Evolutionary conservation across 1,140 invertebrate genomes (phyloP).

Genomic region (Papilio polytes): DNA sequence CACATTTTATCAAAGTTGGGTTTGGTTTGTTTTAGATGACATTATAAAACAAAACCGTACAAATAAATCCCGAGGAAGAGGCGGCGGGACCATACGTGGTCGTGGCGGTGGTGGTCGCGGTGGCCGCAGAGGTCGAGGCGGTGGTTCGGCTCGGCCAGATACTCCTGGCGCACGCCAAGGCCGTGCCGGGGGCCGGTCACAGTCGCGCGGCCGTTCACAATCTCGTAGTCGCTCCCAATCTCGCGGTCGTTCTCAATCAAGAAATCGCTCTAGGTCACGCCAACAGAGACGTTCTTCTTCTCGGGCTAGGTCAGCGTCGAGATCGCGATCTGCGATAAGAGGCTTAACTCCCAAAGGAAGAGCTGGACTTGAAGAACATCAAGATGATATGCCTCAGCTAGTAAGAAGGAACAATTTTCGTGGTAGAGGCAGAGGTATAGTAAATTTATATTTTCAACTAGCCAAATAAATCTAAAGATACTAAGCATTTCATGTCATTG

Average conservation of each 20-base stretch:
- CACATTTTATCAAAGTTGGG: background rate
- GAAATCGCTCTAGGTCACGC: slow-evolving; percentile 62
- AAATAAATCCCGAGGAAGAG: slow-evolving; percentile 67
- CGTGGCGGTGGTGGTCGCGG: slow-evolving; percentile 54
- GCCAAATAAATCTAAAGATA: background rate
- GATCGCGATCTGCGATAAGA: slow-evolving; percentile 64
- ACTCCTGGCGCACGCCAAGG: slow-evolving; percentile 53
- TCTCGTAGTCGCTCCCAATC: slow-evolving; percentile 49
- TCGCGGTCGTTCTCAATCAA: slow-evolving; percentile 51
- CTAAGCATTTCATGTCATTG: too few relatives aligned
- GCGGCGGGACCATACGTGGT: slow-evolving; percentile 60
- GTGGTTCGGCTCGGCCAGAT: slow-evolving; percentile 52
- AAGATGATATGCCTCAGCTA: slow-evolving; percentile 62
- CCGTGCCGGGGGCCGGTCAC: slow-evolving; percentile 51
- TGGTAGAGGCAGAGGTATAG: slow-evolving; percentile 53
- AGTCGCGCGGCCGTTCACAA: slow-evolving; percentile 55
- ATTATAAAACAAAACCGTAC: slow-evolving; percentile 61
- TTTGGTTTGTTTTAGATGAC: slow-evolving; percentile 11
- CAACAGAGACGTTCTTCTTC: slow-evolving; percentile 62
- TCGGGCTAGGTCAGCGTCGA: slow-evolving; percentile 62
- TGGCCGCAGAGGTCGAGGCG: slow-evolving; percentile 53
- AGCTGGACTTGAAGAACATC: slow-evolving; percentile 67
- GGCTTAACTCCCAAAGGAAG: slow-evolving; percentile 71
- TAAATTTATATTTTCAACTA: slow-evolving; percentile 14
- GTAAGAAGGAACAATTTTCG: slow-evolving; percentile 56